Conservation (phyloP, 2,888 invertebrate species). For the Sarcophaga caerulescens region DNA sequence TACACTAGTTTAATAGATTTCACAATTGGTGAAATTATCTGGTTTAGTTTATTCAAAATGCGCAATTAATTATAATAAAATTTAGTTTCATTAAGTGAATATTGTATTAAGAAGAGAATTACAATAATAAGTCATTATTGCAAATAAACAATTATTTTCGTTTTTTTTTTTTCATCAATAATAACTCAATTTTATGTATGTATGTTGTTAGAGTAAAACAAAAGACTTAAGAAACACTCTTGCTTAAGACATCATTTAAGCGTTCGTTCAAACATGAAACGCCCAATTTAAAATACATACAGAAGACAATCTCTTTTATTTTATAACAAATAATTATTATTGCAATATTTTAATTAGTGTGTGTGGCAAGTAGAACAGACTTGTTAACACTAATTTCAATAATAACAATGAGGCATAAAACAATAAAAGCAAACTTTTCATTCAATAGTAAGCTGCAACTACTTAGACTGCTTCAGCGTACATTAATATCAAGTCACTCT, state of each 20-base stretch:
- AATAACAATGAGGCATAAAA: constrained; percentile 29
- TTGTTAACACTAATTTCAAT: constrained; percentile 45
- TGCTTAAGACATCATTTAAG: constrained; percentile 6
- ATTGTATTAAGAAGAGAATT: no score
- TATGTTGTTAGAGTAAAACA: constrained; percentile 1
- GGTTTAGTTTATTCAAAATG: no score
- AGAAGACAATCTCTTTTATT: constrained; percentile 45
- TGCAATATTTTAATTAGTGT: constrained; percentile 51
- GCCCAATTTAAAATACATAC: background rate
- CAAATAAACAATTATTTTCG: background rate
- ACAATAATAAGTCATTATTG: background rate
- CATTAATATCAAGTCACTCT: constrained; percentile 1
- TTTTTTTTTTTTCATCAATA: background rate
- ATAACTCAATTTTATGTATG: background rate
- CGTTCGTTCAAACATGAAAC: constrained; percentile 14
- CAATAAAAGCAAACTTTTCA: background rate
- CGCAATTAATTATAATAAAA: no score
- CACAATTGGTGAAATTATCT: no score
- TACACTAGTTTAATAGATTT: no score
- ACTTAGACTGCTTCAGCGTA: background rate
- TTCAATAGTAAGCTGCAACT: background rate
- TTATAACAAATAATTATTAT: constrained; percentile 27
- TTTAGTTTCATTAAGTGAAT: no score
- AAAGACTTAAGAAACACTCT: constrained; percentile 52
- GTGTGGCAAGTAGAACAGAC: constrained; percentile 53